These are phyloP conservation scores for Enoplosus armatus DNA, from an alignment of 2,797 vertebrate genomes.

Conservation along the genomic window DNA sequence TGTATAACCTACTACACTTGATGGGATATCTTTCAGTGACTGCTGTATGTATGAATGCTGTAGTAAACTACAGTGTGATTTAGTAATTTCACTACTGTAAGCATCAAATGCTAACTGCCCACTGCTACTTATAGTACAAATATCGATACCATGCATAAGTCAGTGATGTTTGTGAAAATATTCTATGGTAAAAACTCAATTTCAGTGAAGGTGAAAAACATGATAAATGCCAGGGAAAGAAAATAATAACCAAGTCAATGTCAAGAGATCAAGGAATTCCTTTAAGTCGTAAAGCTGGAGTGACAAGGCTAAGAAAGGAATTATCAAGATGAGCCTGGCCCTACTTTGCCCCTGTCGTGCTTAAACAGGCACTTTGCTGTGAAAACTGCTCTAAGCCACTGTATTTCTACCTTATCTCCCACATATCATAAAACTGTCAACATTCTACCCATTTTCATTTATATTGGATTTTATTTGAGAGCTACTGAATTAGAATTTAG, in stretches of 20 bases:
- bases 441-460: constrained; percentile 72
- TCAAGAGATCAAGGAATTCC: constrained; percentile 69
- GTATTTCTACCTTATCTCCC: constrained; percentile 69
- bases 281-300: constrained; percentile 70
- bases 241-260: constrained; percentile 57
- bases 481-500: constrained; percentile 56
- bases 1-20: background rate
- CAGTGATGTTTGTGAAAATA: constrained; percentile 4
- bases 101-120: background rate
- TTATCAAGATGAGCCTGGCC: constrained; percentile 72
- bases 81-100: background rate
- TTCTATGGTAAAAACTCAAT: constrained; percentile 31
- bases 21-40: background rate
- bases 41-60: too few species aligned
- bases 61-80: background rate
- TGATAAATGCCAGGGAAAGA: constrained; percentile 32
- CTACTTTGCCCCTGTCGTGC: constrained; percentile 60
- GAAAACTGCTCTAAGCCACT: constrained; percentile 70
- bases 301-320: constrained; percentile 74
- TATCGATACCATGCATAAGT: background rate
- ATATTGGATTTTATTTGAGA: constrained; percentile 73
- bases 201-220: constrained; percentile 55
- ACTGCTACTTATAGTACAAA: background rate
- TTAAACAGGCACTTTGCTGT: constrained; percentile 73
- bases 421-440: constrained; percentile 76